Percentiles rank a stretch among this genome's conserved stretches.
Conservation (phyloP, 2,888 invertebrate genomes). For the Anaspis maculata region DNA sequence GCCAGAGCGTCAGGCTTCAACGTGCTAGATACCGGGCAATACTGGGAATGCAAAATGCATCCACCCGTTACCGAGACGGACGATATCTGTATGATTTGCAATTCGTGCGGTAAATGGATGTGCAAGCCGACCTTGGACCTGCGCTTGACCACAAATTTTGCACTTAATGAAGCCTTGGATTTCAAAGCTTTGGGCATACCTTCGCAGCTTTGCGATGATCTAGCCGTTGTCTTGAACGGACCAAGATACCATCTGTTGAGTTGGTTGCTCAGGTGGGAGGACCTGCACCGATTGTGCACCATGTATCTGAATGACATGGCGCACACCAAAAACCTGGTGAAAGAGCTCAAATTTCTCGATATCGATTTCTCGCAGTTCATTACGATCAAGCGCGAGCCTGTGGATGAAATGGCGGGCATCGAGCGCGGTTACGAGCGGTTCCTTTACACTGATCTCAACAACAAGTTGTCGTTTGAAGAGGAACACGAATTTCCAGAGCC, state of each 20-base stretch:
- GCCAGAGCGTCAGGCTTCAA: conserved; percentile 46
- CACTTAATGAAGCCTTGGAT: conserved; percentile 41
- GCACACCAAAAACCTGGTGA: conserved; percentile 57
- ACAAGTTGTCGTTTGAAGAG: conserved; percentile 18
- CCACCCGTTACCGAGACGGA: conserved; percentile 33
- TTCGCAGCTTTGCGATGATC: conserved; percentile 59
- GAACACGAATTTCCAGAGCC: conserved; percentile 35
- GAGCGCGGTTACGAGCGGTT: conserved; percentile 34
- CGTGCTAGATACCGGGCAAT: conserved; percentile 38
- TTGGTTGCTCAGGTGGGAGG: conserved; percentile 58
- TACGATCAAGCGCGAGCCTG: conserved; percentile 49
- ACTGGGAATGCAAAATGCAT: conserved; percentile 38
- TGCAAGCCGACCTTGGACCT: conserved; percentile 32
- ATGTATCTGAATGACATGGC: conserved; percentile 48
- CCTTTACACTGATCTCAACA: conserved; percentile 24
- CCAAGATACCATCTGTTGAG: conserved; percentile 63
- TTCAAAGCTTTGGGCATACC: conserved; percentile 58
- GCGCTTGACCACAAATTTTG: conserved; percentile 33
- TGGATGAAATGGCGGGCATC: conserved; percentile 33
- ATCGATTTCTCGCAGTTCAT: conserved; percentile 59
- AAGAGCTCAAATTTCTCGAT: conserved; percentile 66
- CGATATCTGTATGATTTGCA: conserved; percentile 34
- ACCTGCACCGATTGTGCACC: conserved; percentile 49
- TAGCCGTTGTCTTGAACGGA: conserved; percentile 61
- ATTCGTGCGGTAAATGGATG: conserved; percentile 37